These are phyloP conservation scores for Myodes glareolus DNA, from an alignment of 2,113 vertebrate species.

Conservation along the genomic window DNA sequence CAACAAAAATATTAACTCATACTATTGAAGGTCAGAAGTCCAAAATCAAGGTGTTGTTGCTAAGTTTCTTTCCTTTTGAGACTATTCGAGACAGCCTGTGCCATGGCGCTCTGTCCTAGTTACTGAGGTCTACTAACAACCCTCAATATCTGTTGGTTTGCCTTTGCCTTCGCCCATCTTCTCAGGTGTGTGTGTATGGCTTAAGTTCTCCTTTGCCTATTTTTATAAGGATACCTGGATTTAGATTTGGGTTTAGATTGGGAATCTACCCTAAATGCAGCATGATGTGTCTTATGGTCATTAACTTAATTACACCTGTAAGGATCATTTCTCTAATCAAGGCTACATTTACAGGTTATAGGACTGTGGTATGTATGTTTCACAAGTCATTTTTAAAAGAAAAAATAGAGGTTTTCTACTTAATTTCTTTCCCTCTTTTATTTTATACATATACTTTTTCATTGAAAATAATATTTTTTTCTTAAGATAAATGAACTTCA, in stretches of 20 bases:
- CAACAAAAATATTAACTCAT: neutral
- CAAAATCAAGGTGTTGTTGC: conserved; percentile 19
- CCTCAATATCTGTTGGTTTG: neutral
- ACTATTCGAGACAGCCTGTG: neutral
- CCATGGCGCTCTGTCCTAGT: neutral
- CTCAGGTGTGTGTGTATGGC: neutral
- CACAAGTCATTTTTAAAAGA: conserved; percentile 17
- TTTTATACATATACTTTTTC: neutral
- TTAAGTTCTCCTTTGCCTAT: neutral
- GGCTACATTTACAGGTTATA: neutral
- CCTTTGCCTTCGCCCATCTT: neutral
- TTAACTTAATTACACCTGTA: neutral
- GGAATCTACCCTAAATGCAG: neutral
- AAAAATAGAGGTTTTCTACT: neutral
- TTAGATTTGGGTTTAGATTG: neutral
- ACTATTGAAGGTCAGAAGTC: neutral
- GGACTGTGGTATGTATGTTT: neutral
- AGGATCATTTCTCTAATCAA: conserved; percentile 8
- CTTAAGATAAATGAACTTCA: conserved; percentile 43
- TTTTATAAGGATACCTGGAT: neutral
- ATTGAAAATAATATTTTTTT: neutral
- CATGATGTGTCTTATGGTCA: neutral
- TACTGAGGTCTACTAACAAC: neutral
- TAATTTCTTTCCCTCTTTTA: conserved; percentile 25
- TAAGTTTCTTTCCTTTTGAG: conserved; percentile 35